A percentile compares a stretch with the other conserved stretches of the same genome.
Conservation (phyloP, 2,797 vertebrate genomes). For the Caiman crocodilus region DNA sequence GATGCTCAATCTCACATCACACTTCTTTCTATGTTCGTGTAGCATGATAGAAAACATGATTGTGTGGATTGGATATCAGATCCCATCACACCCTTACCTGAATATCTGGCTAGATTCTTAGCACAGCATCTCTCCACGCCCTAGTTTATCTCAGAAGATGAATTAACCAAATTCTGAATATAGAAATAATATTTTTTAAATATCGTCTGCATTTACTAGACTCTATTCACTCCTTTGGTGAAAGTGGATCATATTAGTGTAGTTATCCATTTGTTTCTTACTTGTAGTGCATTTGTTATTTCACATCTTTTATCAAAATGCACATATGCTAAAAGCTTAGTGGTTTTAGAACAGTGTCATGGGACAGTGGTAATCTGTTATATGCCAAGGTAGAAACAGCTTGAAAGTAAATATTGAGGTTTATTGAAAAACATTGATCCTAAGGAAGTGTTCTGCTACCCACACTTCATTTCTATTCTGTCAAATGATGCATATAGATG, state of each 20-base stretch:
- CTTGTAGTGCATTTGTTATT: constrained; percentile 10
- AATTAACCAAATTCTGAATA: background rate
- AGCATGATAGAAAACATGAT: too few relatives aligned
- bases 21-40: too few relatives aligned
- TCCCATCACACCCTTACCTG: too few relatives aligned
- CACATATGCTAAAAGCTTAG: background rate
- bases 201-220: background rate
- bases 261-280: background rate
- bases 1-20: too few relatives aligned
- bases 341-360: constrained; percentile 20
- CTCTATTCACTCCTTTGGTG: background rate
- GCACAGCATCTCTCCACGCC: background rate
- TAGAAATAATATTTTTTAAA: background rate
- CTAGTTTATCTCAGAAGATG: background rate
- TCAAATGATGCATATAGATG: constrained; percentile 56
- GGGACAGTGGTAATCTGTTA: background rate
- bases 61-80: too few relatives aligned
- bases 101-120: background rate
- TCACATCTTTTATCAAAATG: constrained; percentile 34
- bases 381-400: constrained; percentile 30
- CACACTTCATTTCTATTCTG: constrained; percentile 45
- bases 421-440: constrained; percentile 43
- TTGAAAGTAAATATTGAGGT: constrained; percentile 35
- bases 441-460: constrained; percentile 45
- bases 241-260: background rate